phyloP scores from a whole-genome alignment of 1,140 invertebrate species.

The Drosophila willistoni region DNA sequence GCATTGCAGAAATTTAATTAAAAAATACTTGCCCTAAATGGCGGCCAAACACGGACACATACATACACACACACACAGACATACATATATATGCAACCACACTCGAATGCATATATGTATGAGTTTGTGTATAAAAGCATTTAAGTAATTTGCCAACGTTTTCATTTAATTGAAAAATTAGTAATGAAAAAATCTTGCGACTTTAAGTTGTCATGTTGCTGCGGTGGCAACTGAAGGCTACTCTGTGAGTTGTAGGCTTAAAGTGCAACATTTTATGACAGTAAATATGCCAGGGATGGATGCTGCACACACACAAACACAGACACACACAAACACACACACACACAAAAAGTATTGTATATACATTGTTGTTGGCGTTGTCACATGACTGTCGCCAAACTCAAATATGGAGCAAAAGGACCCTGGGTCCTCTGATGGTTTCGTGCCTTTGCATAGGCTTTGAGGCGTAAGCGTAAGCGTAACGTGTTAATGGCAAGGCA shows the following conservation, averaged over 20 bases:
- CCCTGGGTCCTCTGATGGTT: conserved; percentile 15
- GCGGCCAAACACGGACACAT: conserved; percentile 34
- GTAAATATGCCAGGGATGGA: conserved; percentile 5
- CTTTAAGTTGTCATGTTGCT: background rate
- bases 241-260: background rate
- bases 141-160: conserved; percentile 69
- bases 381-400: conserved; percentile 37
- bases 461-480: conserved; percentile 72
- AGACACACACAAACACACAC: conserved; percentile 16
- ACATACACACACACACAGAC: conserved; percentile 23
- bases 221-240: conserved; percentile 15
- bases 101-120: background rate
- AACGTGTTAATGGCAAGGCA: conserved; percentile 70
- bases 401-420: conserved; percentile 40
- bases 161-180: conserved; percentile 77
- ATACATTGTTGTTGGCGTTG: conserved; percentile 16
- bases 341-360: background rate
- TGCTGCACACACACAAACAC: conserved; percentile 1
- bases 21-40: conserved; percentile 76
- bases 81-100: conserved; percentile 1
- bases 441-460: conserved; percentile 49
- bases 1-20: conserved; percentile 68
- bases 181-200: conserved; percentile 57
- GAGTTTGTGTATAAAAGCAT: conserved; percentile 43
- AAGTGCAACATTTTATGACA: conserved; percentile 6